These are phyloP conservation scores for Cydia amplana DNA, from an alignment of 1,140 invertebrate genomes.

Conservation along the genomic window DNA sequence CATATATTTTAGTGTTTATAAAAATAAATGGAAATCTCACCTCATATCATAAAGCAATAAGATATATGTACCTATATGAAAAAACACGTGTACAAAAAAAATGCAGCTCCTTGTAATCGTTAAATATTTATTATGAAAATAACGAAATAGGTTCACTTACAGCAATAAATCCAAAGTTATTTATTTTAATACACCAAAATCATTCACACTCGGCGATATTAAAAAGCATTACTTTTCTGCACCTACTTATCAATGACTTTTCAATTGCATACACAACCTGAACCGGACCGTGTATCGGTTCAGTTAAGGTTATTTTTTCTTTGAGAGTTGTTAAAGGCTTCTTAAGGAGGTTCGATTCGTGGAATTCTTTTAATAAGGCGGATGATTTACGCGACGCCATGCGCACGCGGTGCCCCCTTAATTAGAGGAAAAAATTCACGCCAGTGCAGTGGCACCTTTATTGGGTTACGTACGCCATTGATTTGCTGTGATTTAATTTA, in stretches of 20 bases:
- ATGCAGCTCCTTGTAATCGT: not conserved
- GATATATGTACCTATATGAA: too few relatives aligned
- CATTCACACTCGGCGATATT: constrained; percentile 55
- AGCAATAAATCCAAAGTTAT: constrained; percentile 27
- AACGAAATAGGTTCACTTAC: constrained; percentile 2
- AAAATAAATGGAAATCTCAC: too few relatives aligned
- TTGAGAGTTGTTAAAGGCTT: constrained; percentile 42
- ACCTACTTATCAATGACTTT: constrained; percentile 49
- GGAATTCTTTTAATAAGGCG: constrained; percentile 66
- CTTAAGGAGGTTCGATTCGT: constrained; percentile 61
- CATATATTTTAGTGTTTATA: too few relatives aligned
- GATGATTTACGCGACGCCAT: constrained; percentile 69
- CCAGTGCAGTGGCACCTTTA: constrained; percentile 26
- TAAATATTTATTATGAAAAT: constrained; percentile 8
- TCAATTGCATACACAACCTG: not conserved
- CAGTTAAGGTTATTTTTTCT: constrained; percentile 37
- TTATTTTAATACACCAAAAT: constrained; percentile 52
- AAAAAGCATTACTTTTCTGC: constrained; percentile 60
- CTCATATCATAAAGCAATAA: not conserved
- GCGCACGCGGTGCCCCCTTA: constrained; percentile 58
- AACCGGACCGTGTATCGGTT: constrained; percentile 35
- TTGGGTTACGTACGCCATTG: constrained; percentile 18
- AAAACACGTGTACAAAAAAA: not conserved
- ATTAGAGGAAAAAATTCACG: constrained; percentile 63
- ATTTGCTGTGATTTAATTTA: constrained; percentile 31